Percentiles rank a stretch among this genome's conserved stretches.
These are phyloP conservation scores for Helicolenus hilgendorfi DNA, from an alignment of 2,797 vertebrate genomes.

Conservation along the genomic window DNA sequence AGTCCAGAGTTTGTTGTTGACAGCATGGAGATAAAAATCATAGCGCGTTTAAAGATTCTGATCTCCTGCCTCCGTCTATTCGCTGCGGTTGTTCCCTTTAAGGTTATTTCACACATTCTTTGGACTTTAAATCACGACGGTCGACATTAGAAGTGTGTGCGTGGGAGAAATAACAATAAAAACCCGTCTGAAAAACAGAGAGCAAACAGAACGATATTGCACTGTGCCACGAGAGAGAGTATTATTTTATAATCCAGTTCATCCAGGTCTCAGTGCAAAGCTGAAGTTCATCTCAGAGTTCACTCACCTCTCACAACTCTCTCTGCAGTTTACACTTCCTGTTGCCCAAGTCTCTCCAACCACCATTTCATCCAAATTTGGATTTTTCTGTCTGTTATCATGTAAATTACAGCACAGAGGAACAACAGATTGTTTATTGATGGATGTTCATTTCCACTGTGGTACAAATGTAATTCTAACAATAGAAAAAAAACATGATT, in stretches of 20 bases:
- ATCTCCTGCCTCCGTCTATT: not conserved
- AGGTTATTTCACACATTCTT: not conserved
- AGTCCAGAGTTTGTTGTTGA: constrained; percentile 9
- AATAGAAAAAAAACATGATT: no score
- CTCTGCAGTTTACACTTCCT: not conserved
- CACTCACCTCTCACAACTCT: not conserved
- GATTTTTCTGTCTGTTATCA: not conserved
- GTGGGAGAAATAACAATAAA: not conserved
- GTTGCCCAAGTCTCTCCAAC: not conserved
- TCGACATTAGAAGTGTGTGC: not conserved
- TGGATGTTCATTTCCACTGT: not conserved
- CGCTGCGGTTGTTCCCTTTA: not conserved
- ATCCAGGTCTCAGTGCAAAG: not conserved
- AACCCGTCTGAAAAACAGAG: not conserved
- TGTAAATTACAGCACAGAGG: not conserved
- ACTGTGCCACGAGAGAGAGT: not conserved
- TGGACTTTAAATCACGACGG: not conserved
- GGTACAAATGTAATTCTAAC: not conserved
- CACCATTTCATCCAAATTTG: not conserved
- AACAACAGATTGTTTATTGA: not conserved
- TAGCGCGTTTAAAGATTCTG: not conserved
- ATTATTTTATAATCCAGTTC: constrained; percentile 3
- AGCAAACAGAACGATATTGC: not conserved
- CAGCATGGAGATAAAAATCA: not conserved
- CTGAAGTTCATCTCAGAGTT: constrained; percentile 18